These are phyloP conservation scores for Hephaestus fuliginosus DNA, from an alignment of 2,797 vertebrate genomes.

Conservation along the genomic window DNA sequence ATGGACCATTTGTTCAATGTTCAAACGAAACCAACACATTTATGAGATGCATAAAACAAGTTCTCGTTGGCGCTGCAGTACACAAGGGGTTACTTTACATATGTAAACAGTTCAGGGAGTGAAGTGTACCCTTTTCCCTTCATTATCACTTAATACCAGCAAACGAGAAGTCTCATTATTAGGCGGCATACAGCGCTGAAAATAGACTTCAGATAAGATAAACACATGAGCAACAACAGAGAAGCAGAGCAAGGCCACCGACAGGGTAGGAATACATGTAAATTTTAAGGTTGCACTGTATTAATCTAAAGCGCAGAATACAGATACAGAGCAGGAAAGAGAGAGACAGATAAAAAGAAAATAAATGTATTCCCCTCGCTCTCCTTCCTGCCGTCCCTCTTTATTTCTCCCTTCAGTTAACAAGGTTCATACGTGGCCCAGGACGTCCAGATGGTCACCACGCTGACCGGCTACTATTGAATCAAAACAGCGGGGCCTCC, in stretches of 20 bases:
- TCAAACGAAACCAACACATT: slow-evolving; percentile 65
- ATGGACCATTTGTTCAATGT: slow-evolving; percentile 74
- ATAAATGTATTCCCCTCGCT: slow-evolving; percentile 6
- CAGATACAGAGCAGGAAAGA: not conserved
- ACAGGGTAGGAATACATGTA: not conserved
- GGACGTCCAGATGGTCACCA: slow-evolving; percentile 71
- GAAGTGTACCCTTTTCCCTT: slow-evolving; percentile 26
- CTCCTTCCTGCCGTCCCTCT: slow-evolving; percentile 35
- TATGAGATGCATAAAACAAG: slow-evolving; percentile 53
- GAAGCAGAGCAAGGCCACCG: slow-evolving; percentile 18
- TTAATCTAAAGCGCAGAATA: not conserved
- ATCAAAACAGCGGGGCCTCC: slow-evolving; percentile 58
- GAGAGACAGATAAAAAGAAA: not conserved
- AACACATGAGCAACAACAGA: slow-evolving; percentile 7
- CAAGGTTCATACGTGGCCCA: slow-evolving; percentile 46
- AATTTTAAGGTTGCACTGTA: not conserved
- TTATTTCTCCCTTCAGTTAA: slow-evolving; percentile 56
- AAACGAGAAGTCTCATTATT: slow-evolving; percentile 42
- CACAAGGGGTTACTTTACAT: slow-evolving; percentile 56
- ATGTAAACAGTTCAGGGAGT: slow-evolving; percentile 49
- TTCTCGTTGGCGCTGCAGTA: slow-evolving; percentile 39
- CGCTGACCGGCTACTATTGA: slow-evolving; percentile 60
- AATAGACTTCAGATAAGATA: slow-evolving; percentile 20
- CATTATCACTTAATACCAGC: slow-evolving; percentile 30
- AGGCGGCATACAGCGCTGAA: slow-evolving; percentile 6